Evolutionary conservation across 2,888 invertebrate species (phyloP).

Genomic region (Junonia oenone): DNA sequence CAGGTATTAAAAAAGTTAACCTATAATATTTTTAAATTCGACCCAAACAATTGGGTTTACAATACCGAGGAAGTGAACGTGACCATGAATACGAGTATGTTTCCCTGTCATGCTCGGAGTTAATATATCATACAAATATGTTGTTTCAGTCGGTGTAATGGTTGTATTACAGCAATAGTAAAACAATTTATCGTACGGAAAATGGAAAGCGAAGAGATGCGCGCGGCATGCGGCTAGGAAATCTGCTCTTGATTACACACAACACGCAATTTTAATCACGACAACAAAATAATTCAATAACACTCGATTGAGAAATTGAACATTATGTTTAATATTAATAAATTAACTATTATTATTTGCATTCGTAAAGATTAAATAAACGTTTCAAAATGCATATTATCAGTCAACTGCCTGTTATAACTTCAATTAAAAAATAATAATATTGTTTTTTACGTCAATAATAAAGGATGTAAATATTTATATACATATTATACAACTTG

Average conservation of each 20-base stretch:
- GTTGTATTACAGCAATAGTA: background rate
- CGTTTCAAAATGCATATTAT: no score
- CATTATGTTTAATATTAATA: no score
- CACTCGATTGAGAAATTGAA: no score
- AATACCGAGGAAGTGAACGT: constrained; percentile 47
- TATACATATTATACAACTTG: no score
- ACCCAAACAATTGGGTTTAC: constrained; percentile 3
- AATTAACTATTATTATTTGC: no score
- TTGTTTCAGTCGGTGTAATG: background rate
- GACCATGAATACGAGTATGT: constrained; percentile 34
- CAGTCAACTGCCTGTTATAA: no score
- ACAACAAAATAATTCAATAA: background rate
- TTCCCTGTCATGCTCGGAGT: constrained; percentile 21
- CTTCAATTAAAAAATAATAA: no score
- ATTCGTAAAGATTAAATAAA: no score
- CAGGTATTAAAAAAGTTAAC: no score
- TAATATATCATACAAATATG: constrained; percentile 3
- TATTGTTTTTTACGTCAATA: no score
- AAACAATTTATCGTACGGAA: constrained; percentile 16
- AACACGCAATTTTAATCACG: constrained; percentile 25
- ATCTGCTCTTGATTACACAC: constrained; percentile 27
- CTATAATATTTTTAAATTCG: constrained; percentile 33
- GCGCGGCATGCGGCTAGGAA: constrained; percentile 29
- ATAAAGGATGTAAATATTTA: no score
- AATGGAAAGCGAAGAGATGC: constrained; percentile 34